Evolutionary conservation across 1,140 invertebrate species (phyloP).

Genomic region (Coelopa frigida): DNA sequence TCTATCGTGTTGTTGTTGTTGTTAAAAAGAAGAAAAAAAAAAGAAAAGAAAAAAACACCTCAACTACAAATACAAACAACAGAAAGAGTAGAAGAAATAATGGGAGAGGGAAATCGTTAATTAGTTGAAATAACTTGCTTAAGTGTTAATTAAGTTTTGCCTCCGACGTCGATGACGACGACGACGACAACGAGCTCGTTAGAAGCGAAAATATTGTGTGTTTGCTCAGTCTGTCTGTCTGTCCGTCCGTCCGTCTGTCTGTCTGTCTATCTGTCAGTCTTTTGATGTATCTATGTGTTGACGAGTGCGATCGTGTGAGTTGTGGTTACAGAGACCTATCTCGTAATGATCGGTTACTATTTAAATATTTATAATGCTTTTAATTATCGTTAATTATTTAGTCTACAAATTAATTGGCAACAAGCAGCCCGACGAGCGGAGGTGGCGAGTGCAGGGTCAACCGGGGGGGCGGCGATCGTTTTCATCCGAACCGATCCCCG

Average conservation of each 20-base stretch:
- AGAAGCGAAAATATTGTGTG: constrained; percentile 11
- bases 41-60: neutral
- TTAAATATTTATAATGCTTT: constrained; percentile 12
- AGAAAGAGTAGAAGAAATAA: neutral
- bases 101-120: constrained; percentile 12
- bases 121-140: constrained; percentile 19
- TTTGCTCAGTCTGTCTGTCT: too few species aligned
- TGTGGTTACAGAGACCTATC: too few species aligned
- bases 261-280: too few species aligned
- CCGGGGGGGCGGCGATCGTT: too few species aligned
- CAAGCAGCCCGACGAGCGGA: neutral
- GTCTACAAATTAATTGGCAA: constrained; percentile 11
- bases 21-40: constrained; percentile 5
- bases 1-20: constrained; percentile 9
- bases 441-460: neutral
- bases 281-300: too few species aligned
- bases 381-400: constrained; percentile 15
- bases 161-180: neutral
- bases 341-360: too few species aligned
- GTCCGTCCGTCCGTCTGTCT: too few species aligned
- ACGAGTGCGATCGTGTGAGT: too few species aligned
- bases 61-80: too few species aligned
- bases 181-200: constrained; percentile 12
- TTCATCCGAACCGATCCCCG: too few species aligned
- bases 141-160: constrained; percentile 20